phyloP scores from a whole-genome alignment of 30 jellyfish, hydroid and myxozoan species.

The Chrysaora quinquecirrha region DNA sequence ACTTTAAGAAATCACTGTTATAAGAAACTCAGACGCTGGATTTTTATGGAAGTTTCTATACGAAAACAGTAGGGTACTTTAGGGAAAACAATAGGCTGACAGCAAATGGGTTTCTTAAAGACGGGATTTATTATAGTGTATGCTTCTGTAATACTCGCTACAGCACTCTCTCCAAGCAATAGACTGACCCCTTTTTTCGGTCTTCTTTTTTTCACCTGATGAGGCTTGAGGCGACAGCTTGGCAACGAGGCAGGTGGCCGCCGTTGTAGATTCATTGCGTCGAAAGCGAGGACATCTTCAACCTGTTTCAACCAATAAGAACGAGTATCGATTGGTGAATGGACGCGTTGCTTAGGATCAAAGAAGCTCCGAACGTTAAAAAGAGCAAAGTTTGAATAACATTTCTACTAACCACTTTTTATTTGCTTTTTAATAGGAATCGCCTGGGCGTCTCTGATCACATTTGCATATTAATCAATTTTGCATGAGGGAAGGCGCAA shows the following conservation, averaged over 20 bases:
- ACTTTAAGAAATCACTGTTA: no score
- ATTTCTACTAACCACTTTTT: not conserved
- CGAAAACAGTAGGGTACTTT: no score
- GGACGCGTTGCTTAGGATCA: constrained; percentile 65
- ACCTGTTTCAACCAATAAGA: constrained; percentile 41
- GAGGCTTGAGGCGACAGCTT: no score
- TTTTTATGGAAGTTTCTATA: no score
- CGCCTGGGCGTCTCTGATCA: constrained; percentile 1
- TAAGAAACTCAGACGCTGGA: no score
- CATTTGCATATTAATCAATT: constrained; percentile 21
- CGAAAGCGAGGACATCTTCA: constrained; percentile 7
- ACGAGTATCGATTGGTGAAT: constrained; percentile 17
- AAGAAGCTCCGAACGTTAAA: constrained; percentile 29
- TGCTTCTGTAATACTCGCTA: no score
- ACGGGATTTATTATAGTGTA: no score
- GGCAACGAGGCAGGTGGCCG: constrained; percentile 33
- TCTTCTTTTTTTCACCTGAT: no score
- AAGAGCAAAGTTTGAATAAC: constrained; percentile 33
- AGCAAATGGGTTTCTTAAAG: no score
- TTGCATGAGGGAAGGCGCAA: constrained; percentile 44
- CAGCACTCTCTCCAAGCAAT: no score
- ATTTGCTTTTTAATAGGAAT: constrained; percentile 36
- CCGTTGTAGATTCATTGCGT: constrained; percentile 20
- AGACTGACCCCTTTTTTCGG: no score
- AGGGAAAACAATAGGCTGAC: no score